These are phyloP conservation scores for Patella caerulea DNA, from an alignment of 2,888 invertebrate genomes.

Conservation along the genomic window DNA sequence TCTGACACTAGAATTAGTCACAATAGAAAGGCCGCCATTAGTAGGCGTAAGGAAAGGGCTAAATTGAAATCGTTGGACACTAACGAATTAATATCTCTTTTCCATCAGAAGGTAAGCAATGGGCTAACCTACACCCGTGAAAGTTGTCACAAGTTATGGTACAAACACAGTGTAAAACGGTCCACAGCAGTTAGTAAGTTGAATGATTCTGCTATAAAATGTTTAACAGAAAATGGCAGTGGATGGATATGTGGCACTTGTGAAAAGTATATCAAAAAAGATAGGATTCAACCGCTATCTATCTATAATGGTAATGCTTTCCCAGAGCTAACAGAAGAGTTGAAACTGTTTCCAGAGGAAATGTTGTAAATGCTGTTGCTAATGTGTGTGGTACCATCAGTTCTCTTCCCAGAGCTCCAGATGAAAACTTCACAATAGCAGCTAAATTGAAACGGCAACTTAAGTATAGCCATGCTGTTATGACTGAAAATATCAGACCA, in stretches of 20 bases:
- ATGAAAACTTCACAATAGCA: conserved; percentile 13
- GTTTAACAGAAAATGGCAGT: neutral
- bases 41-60: neutral
- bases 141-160: neutral
- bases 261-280: neutral
- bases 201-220: neutral
- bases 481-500: conserved; percentile 13
- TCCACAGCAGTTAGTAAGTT: neutral
- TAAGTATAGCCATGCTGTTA: neutral
- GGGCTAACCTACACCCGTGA: neutral
- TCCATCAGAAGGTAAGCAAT: neutral
- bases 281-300: neutral
- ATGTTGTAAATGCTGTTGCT: neutral
- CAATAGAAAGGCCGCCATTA: neutral
- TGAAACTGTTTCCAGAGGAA: neutral
- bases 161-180: neutral
- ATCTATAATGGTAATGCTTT: neutral
- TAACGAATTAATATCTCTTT: neutral
- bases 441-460: conserved; percentile 13
- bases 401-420: neutral
- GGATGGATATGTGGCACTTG: neutral
- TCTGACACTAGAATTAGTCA: neutral
- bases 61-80: neutral
- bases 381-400: neutral
- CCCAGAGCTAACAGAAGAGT: too few relatives aligned